Percentiles rank a stretch among this genome's conserved stretches.
Evolutionary conservation across 2,888 invertebrate genomes (phyloP).

Genomic region (Meiosimyza platycephala): DNA sequence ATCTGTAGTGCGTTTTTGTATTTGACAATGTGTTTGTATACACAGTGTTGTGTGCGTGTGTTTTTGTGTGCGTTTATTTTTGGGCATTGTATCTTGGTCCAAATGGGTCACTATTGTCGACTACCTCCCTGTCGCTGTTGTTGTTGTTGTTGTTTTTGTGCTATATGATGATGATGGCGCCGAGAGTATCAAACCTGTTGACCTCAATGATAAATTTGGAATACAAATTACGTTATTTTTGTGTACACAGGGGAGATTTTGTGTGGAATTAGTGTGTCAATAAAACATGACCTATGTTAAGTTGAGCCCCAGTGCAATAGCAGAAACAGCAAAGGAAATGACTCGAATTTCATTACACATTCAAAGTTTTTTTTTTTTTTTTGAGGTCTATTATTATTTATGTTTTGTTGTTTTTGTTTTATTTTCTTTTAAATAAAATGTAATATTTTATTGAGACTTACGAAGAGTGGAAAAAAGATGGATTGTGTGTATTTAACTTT

Average conservation of each 20-base stretch:
- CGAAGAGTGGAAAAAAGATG: no score
- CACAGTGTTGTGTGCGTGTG: constrained; percentile 14
- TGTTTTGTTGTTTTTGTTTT: neutral
- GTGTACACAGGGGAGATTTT: neutral
- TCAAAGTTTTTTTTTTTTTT: neutral
- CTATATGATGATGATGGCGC: neutral
- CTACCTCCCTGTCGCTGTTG: neutral
- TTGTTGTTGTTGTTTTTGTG: neutral
- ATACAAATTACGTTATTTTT: constrained; percentile 6
- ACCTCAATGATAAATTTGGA: constrained; percentile 28
- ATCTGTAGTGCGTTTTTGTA: constrained; percentile 29
- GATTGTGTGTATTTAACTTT: no score
- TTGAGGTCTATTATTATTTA: neutral
- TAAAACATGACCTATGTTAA: constrained; percentile 14
- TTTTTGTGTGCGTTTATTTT: constrained; percentile 23
- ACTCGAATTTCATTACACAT: no score
- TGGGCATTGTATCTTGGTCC: constrained; percentile 13
- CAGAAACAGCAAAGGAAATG: no score
- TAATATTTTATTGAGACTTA: neutral
- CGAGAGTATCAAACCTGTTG: constrained; percentile 20
- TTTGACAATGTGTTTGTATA: constrained; percentile 27
- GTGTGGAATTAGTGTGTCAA: constrained; percentile 22
- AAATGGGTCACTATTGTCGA: constrained; percentile 32
- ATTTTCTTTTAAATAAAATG: neutral
- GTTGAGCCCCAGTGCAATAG: neutral